Evolutionary conservation across 2,113 vertebrate genomes (phyloP).

Genomic region (Cyprinodon variegatus): DNA sequence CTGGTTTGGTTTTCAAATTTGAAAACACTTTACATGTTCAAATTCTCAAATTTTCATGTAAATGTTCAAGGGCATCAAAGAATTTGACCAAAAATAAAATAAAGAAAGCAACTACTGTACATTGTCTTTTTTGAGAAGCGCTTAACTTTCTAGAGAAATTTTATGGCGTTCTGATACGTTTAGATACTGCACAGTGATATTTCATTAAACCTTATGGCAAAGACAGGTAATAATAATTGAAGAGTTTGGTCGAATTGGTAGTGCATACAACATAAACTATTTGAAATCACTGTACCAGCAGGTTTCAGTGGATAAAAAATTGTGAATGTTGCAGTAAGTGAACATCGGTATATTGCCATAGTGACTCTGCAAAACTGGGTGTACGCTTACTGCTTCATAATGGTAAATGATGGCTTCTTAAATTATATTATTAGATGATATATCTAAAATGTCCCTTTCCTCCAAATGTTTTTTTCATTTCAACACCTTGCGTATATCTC

Average conservation of each 20-base stretch:
- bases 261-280: not conserved
- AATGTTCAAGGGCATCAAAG: too few species aligned
- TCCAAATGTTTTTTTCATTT: not conserved
- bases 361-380: not conserved
- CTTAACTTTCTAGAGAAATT: too few species aligned
- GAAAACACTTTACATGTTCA: too few species aligned
- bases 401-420: not conserved
- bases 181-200: too few species aligned
- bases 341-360: not conserved
- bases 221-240: not conserved
- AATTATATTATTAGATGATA: not conserved
- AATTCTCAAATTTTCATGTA: too few species aligned
- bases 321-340: not conserved
- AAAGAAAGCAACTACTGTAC: too few species aligned
- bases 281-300: not conserved
- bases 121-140: too few species aligned
- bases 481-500: not conserved
- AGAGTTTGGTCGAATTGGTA: not conserved
- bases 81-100: too few species aligned
- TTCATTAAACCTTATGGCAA: too few species aligned
- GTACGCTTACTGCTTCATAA: not conserved
- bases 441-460: not conserved
- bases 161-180: too few species aligned
- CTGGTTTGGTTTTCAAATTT: too few species aligned
- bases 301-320: not conserved